Evolutionary conservation across 2,888 invertebrate species (phyloP), one percentile per base, ranked within the genome.

Genomic region (Plemyria rubiginata): DNA sequence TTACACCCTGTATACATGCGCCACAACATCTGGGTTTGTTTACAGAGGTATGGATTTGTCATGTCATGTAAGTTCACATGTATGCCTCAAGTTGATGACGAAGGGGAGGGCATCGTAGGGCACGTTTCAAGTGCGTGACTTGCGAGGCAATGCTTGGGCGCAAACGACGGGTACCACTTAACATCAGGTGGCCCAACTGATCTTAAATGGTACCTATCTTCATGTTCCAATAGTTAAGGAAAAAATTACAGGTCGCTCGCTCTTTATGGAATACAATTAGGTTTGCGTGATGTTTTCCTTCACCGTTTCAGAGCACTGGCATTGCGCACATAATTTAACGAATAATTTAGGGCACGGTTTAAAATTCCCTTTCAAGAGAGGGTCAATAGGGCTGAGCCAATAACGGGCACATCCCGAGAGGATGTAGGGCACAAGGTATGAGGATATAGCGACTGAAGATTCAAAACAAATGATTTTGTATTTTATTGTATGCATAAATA

Each of bases 381-480:
- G 77, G 77, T 75, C 79, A 77, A 79, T 84, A 68, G 68, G 74
- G 73, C 71, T 79, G 73, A 83, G 76, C 80, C 81, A 80, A 83
- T 83, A 80, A 77, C 76, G 76, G 78, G 73, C 71, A 75, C 77
- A 76, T 78, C 77, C n/a, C 15, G 72, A 57, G n/a, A 15, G 55
- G 36, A 0, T 38, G n/a, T n/a, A 53, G 56, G 72, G 70, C 40
- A 11, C 58, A 73, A 73, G 70, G 61, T 11, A 53, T 36, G 7
- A 46, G 36, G 12, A 5, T 12, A 32, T 7, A 15, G 54, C 53
- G 51, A 51, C 13, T 9, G 5, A 8, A 5, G 8, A 32, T 32
- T 22, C 1, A 22, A 8, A 32, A n/a, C n/a, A n/a, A n/a, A n/a
- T n/a, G n/a, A n/a, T n/a, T n/a, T n/a, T n/a, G n/a, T n/a, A n/a